A percentile compares a stretch with the other conserved stretches of the same genome.
These are phyloP conservation scores for Drosophila phalerata DNA, from an alignment of 2,888 invertebrate species.

Conservation along the genomic window DNA sequence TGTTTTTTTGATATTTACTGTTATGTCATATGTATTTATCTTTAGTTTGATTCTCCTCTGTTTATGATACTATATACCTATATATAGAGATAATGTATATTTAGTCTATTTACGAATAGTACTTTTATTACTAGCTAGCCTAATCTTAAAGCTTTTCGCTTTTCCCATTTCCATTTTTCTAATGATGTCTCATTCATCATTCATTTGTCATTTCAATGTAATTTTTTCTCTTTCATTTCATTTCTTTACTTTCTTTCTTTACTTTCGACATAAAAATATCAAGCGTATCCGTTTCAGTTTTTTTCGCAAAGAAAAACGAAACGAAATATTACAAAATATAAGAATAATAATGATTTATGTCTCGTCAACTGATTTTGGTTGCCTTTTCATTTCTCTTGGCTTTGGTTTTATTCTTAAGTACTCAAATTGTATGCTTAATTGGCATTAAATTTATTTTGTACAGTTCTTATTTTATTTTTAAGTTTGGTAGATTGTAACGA, in stretches of 20 bases:
- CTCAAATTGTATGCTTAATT: conserved; percentile 11
- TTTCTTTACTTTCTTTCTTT: conserved; percentile 17
- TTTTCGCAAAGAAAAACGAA: background rate
- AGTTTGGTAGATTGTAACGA: conserved; percentile 20
- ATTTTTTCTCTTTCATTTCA: conserved; percentile 18
- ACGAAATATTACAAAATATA: conserved; percentile 12
- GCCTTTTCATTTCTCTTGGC: conserved; percentile 15
- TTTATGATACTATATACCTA: conserved; percentile 33
- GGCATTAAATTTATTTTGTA: background rate
- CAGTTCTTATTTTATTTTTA: conserved; percentile 9
- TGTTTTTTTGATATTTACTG: conserved; percentile 38
- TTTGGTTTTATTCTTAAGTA: conserved; percentile 48
- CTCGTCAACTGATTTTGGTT: conserved; percentile 26
- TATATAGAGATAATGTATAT: conserved; percentile 15
- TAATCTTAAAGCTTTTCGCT: conserved; percentile 34
- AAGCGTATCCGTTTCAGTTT: conserved; percentile 24
- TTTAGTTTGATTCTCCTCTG: conserved; percentile 26
- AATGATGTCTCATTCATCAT: conserved; percentile 55
- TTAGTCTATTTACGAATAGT: conserved; percentile 15
- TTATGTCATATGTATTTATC: conserved; percentile 24
- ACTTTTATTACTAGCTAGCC: conserved; percentile 17
- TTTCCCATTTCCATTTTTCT: conserved; percentile 30
- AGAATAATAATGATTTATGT: conserved; percentile 43
- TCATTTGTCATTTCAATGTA: conserved; percentile 48
- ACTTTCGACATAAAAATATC: conserved; percentile 22